Conservation (phyloP, 2,797 vertebrate species). For the Falco cherrug region DNA sequence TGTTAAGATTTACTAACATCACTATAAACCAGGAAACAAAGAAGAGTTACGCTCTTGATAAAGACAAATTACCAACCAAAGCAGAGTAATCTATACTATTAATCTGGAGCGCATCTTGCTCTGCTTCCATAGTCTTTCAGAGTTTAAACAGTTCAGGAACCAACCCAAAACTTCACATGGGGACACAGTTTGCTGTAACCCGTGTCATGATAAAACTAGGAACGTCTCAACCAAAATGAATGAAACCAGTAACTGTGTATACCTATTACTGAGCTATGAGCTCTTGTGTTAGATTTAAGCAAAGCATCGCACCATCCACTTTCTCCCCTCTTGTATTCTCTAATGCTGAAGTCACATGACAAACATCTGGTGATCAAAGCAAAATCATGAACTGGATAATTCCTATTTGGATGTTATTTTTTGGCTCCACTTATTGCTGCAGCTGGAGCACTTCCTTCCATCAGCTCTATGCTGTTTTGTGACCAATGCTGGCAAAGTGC, state of each 20-base stretch:
- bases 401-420: conserved; percentile 40
- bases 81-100: neutral
- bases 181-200: neutral
- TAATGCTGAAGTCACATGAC: neutral
- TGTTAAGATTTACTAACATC: neutral
- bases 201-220: neutral
- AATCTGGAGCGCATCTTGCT: neutral
- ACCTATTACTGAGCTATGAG: neutral
- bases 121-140: neutral
- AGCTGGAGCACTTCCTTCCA: conserved; percentile 50
- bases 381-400: conserved; percentile 45
- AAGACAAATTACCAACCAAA: neutral
- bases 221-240: neutral
- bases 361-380: conserved; percentile 58
- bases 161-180: neutral
- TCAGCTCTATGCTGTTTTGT: neutral
- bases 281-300: neutral
- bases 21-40: neutral
- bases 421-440: conserved; percentile 39
- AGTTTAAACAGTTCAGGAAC: neutral
- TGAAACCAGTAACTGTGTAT: neutral
- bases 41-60: neutral
- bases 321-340: neutral
- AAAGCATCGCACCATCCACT: neutral
- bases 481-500: neutral